These are phyloP conservation scores for Brienomyrus longianalis DNA, from an alignment of 2,113 vertebrate species.

Conservation along the genomic window DNA sequence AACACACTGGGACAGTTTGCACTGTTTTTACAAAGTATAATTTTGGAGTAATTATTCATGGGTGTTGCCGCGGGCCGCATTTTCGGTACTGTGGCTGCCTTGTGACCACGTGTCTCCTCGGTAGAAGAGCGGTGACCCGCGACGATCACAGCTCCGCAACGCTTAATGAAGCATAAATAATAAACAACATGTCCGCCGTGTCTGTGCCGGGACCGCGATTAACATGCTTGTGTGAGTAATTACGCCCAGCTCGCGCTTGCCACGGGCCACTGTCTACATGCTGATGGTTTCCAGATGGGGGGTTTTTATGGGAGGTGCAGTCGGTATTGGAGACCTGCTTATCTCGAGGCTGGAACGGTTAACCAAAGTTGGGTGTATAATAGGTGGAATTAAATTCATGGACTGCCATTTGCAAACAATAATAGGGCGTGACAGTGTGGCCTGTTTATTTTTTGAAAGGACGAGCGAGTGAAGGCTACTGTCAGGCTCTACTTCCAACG, in stretches of 20 bases:
- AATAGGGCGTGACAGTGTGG: background rate
- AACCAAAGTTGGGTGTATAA: slow-evolving; percentile 16
- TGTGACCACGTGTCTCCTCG: background rate
- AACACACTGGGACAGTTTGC: slow-evolving; percentile 13
- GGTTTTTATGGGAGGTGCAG: background rate
- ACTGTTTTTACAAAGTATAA: slow-evolving; percentile 6
- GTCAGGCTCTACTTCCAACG: slow-evolving; percentile 16
- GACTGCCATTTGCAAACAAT: background rate
- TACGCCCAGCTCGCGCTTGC: slow-evolving; percentile 14
- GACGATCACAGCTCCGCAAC: background rate
- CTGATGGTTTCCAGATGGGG: slow-evolving; percentile 32
- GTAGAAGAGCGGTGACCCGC: background rate
- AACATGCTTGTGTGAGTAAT: slow-evolving; percentile 23
- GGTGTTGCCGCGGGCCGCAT: background rate
- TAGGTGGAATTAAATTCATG: slow-evolving; percentile 8
- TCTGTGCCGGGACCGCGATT: slow-evolving; percentile 13
- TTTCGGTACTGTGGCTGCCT: background rate
- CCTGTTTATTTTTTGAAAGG: background rate
- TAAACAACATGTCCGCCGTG: slow-evolving; percentile 2
- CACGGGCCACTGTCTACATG: slow-evolving; percentile 20
- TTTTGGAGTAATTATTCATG: slow-evolving; percentile 12
- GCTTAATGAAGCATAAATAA: slow-evolving; percentile 22
- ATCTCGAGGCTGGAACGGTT: slow-evolving; percentile 18
- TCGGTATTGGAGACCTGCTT: slow-evolving; percentile 13
- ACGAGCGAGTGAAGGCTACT: background rate